Evolutionary conservation across 2,888 invertebrate genomes (phyloP).

Genomic region (Acanthosoma haemorrhoidale): DNA sequence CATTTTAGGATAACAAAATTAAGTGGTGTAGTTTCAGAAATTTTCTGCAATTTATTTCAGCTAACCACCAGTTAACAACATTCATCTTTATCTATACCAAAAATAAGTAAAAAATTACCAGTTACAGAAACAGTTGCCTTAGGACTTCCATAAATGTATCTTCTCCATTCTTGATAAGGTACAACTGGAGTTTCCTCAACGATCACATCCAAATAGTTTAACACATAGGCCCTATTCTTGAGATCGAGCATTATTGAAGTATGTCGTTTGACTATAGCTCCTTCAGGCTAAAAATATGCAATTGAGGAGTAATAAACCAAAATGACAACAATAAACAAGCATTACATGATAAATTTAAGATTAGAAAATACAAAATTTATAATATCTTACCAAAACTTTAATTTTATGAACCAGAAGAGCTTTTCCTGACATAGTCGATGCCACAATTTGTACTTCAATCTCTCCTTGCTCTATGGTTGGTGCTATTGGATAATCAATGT

Average conservation of each 20-base stretch:
- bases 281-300: conserved; percentile 48
- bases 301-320: background rate
- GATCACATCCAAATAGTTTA: conserved; percentile 51
- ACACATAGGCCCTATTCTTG: conserved; percentile 49
- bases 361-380: background rate
- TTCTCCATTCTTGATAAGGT: conserved; percentile 50
- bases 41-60: too few relatives aligned
- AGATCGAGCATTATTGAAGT: conserved; percentile 53
- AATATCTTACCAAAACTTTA: conserved; percentile 44
- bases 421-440: conserved; percentile 50
- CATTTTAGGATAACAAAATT: too few relatives aligned
- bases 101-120: too few relatives aligned
- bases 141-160: conserved; percentile 53
- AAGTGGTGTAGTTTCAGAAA: too few relatives aligned
- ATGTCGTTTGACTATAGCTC: conserved; percentile 51
- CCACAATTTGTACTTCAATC: conserved; percentile 49
- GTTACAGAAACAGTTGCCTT: conserved; percentile 49
- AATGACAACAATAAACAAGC: too few relatives aligned
- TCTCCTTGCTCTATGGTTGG: conserved; percentile 48
- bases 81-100: too few relatives aligned
- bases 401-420: conserved; percentile 43
- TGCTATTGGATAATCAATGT: conserved; percentile 52
- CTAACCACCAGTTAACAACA: too few relatives aligned
- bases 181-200: conserved; percentile 52
- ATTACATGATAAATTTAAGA: background rate